Base-by-base conservation (phyloP, 92 coral and sea anemone genomes). In the Phenganax stokvisi region DNA sequence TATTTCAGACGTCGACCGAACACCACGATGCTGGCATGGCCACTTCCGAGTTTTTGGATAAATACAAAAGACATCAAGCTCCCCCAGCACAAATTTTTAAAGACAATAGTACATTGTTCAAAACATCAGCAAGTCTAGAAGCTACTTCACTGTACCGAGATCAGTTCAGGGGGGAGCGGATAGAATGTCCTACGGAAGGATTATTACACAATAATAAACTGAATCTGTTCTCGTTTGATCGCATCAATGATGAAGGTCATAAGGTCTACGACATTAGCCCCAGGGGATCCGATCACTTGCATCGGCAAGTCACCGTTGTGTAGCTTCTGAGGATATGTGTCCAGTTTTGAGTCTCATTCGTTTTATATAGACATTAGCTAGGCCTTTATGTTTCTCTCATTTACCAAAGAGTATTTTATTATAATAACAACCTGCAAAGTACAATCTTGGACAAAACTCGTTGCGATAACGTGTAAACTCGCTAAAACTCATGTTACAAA, bases 31-130 rank as follows among this genome's bases (percentile, higher is more conserved):
- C 81, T 5, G 27, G 10, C 15, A 84, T 87, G n/a, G 90, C 80
- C 37, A 93, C 90, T 51, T 91, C 98, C 44, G 98, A 93, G 82
- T 89, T 90, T 70, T 84, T 93, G 57, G 98, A 93, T 84, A 89
- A 90, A 53, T 93, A 93, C 84, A 89, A 89, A 85, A 83, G 94
- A 31, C 92, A 91, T 82, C 89, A 91, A 44, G 93, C 89, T 0
- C 84, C 88, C 8, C 98, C 98, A 6, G 83, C 98, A 13, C 91
- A 79, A 79, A 89, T 92, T 89, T 91, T 84, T 82, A 86, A 88
- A 69, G 98, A 90, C 76, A 87, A 85, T 75, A 93, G 98, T 76
- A 64, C 88, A 73, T 89, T 93, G 72, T 93, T 93, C 76, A 89
- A 93, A 85, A 86, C 92, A 17, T 77, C 86, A 30, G 91, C 89